A percentile compares a stretch with the other conserved stretches of the same genome.
Conservation (phyloP, 92 coral and sea anemone species). For the Phymanthus crucifer region DNA sequence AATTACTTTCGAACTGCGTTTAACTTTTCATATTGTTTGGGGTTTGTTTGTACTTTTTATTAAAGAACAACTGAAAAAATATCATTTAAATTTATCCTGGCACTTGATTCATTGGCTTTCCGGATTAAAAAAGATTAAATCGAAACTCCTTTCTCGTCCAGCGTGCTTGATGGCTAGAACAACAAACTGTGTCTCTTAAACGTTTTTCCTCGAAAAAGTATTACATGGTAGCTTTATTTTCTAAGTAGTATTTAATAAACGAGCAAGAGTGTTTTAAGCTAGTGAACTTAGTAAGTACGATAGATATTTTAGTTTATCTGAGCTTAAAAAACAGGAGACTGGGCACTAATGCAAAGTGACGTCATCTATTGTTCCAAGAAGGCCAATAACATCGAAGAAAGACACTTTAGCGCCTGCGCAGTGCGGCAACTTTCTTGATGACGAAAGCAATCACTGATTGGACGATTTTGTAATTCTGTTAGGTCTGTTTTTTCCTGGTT, state of each 20-base stretch:
- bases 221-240: neutral
- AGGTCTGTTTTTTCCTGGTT: neutral
- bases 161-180: neutral
- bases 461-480: neutral
- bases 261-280: too few relatives aligned
- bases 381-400: neutral
- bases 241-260: too few relatives aligned
- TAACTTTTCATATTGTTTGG: neutral
- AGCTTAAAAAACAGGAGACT: neutral
- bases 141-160: neutral
- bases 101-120: neutral
- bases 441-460: neutral
- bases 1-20: neutral
- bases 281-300: too few relatives aligned
- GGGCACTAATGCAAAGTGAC: neutral
- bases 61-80: neutral
- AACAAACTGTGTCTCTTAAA: neutral
- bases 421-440: neutral
- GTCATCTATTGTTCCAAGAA: neutral
- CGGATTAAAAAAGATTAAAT: neutral
- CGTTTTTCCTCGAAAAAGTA: neutral
- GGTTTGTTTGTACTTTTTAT: neutral
- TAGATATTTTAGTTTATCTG: too few relatives aligned
- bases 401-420: neutral
- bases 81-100: neutral